A percentile compares a stretch with the other conserved stretches of the same genome.
Evolutionary conservation across 2,113 vertebrate species (phyloP).

Genomic region (Anas platyrhynchos): DNA sequence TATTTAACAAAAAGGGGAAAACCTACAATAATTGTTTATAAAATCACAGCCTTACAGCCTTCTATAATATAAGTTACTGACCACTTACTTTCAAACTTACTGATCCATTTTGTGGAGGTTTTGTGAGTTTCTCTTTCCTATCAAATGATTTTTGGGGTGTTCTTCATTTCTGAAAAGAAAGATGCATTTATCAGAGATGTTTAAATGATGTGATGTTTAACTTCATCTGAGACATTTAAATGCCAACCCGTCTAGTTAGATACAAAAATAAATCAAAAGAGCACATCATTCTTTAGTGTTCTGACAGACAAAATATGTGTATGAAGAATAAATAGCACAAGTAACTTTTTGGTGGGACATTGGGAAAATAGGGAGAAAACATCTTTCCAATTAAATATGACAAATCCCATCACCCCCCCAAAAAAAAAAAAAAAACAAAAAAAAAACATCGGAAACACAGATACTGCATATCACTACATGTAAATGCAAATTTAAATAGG

Average conservation of each 20-base stretch:
- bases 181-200: background rate
- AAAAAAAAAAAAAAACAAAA: background rate
- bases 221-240: background rate
- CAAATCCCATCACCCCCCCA: background rate
- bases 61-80: background rate
- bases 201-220: background rate
- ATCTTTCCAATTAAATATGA: background rate
- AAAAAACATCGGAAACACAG: background rate
- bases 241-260: background rate
- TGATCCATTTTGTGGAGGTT: background rate
- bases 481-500: background rate
- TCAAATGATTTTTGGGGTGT: background rate
- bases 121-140: background rate
- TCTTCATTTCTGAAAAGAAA: background rate
- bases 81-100: background rate
- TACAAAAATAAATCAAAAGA: background rate
- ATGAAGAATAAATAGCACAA: background rate
- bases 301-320: background rate
- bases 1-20: background rate
- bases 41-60: background rate
- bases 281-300: background rate
- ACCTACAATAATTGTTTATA: background rate
- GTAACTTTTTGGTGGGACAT: background rate
- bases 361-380: background rate
- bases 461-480: background rate